These are phyloP conservation scores for Bettongia penicillata DNA, from an alignment of 2,113 vertebrate species.

Conservation along the genomic window DNA sequence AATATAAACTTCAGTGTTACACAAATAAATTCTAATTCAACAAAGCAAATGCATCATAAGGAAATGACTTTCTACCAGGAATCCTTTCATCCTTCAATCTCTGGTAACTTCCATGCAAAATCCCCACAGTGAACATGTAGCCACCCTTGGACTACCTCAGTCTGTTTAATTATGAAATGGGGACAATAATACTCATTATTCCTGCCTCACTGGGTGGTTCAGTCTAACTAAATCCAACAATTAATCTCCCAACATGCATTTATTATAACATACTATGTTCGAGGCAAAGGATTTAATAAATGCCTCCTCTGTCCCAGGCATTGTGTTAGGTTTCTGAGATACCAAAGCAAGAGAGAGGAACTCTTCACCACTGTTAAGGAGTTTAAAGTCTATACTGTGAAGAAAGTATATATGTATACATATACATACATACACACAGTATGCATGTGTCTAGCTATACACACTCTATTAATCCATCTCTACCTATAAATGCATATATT, in stretches of 20 bases:
- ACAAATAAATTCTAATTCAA: not conserved
- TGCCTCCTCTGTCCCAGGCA: not conserved
- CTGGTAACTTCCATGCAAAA: not conserved
- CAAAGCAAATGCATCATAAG: not conserved
- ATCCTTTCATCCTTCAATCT: not conserved
- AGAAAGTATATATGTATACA: not conserved
- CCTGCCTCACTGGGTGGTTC: not conserved
- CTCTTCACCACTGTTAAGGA: not conserved
- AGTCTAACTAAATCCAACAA: not conserved
- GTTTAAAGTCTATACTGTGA: not conserved
- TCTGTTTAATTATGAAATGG: not conserved
- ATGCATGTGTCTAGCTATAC: not conserved
- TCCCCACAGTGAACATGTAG: not conserved
- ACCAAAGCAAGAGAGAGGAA: not conserved
- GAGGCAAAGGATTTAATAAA: not conserved
- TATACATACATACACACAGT: not conserved
- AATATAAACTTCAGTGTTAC: not conserved
- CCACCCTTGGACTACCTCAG: not conserved
- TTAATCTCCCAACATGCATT: not conserved
- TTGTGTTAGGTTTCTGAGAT: not conserved
- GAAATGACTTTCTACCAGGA: not conserved
- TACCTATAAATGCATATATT: not conserved
- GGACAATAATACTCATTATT: not conserved
- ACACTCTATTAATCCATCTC: not conserved
- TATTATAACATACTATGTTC: not conserved